Base-by-base conservation (phyloP, 1,140 invertebrate species). In the Antheraea pernyi region DNA sequence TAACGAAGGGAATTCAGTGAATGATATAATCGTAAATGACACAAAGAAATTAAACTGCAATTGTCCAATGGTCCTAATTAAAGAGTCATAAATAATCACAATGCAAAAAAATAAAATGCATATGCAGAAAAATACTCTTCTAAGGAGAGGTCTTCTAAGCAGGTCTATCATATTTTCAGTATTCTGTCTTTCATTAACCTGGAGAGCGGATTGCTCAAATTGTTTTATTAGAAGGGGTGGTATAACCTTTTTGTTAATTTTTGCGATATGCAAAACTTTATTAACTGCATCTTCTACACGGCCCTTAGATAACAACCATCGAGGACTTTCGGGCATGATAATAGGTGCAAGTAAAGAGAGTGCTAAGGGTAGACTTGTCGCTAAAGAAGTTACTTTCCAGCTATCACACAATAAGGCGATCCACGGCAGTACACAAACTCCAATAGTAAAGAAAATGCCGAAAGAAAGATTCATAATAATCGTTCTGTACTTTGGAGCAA, bases 291-390 rank as follows among this genome's bases (percentile, higher is more conserved):
- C 94, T n/a, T 95, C 94, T 22, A 94, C 89, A 72, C 94, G 93
- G 10, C 95, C 94, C 73, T 94, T 94, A 4, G 95, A 94, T 2
- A 96, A 42, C 0, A 97, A 81, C 96, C 96, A 97, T 66, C 96
- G 91, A 3, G 96, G 95, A 74, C 95, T 96, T 84, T 97, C 96
- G 65, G 96, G 95, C 77, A 96, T 89, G 2, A 96, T 78, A 85
- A 94, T 94, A 65, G 86, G 93, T 70, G 85, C 73, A 36, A 92
- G 76, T 74, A 93, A 74, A 65, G 91, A 73, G 37, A 88, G 71
- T 7, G 78, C 74, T 77, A 94, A 83, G 0, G 92, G 91, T 19
- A 91, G 48, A 65, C 91, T 92, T 53, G 92, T 93, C 2, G 93
- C 94, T 62, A 97, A 82, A 42, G 95, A 94, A 11, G 96, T 84